A percentile compares a stretch with the other conserved stretches of the same genome.
Evolutionary conservation across 2,797 vertebrate species (phyloP).

Genomic region (Karalla daura): DNA sequence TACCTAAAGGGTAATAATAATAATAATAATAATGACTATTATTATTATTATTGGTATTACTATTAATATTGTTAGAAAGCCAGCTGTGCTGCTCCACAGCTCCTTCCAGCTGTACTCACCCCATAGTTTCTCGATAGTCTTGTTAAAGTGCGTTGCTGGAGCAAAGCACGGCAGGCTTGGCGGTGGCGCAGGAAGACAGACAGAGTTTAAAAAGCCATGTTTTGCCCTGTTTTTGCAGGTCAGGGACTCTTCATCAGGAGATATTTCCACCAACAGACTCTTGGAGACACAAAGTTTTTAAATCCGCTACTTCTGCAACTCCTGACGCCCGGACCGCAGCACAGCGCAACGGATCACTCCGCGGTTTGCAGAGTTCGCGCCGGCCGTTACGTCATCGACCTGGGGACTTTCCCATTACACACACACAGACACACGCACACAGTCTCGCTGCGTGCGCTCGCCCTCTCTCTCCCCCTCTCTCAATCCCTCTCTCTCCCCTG

Average conservation of each 20-base stretch:
- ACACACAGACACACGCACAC: slow-evolving; percentile 32
- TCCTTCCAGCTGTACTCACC: slow-evolving; percentile 81
- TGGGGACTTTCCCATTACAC: slow-evolving; percentile 70
- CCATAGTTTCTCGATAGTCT: slow-evolving; percentile 75
- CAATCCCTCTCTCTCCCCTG: too few species aligned
- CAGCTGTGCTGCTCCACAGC: too few species aligned
- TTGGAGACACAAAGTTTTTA: slow-evolving; percentile 80
- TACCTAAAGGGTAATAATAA: too few species aligned
- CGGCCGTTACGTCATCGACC: slow-evolving; percentile 75
- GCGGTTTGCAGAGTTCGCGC: slow-evolving; percentile 67
- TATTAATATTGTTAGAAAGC: too few species aligned
- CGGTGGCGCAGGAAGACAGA: slow-evolving; percentile 30
- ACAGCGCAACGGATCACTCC: slow-evolving; percentile 63
- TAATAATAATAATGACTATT: too few species aligned
- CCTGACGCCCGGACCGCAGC: slow-evolving; percentile 70
- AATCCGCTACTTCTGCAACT: slow-evolving; percentile 82
- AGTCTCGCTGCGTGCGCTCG: background rate
- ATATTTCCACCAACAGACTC: slow-evolving; percentile 66
- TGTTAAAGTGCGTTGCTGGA: slow-evolving; percentile 66
- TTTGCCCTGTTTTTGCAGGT: slow-evolving; percentile 45
- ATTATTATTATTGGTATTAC: too few species aligned
- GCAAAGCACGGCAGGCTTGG: slow-evolving; percentile 64
- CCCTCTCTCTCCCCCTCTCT: too few species aligned
- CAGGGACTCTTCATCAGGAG: slow-evolving; percentile 56
- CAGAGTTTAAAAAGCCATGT: slow-evolving; percentile 74